These are phyloP conservation scores for Sorex araneus DNA, from an alignment of 2,113 vertebrate genomes.

Conservation along the genomic window DNA sequence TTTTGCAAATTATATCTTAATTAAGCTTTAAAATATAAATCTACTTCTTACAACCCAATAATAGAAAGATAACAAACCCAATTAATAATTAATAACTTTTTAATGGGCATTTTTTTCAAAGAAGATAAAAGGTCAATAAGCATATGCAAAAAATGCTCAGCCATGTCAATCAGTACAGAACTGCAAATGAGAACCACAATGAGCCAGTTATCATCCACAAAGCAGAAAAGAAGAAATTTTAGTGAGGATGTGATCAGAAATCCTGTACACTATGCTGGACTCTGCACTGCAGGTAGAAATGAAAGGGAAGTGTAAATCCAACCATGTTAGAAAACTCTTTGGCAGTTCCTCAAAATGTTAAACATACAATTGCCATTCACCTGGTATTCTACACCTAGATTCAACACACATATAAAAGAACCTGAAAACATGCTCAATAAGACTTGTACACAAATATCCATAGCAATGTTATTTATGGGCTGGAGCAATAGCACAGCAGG, in stretches of 20 bases:
- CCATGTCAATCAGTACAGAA: neutral
- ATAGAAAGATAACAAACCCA: too few relatives aligned
- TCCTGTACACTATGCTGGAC: neutral
- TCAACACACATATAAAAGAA: neutral
- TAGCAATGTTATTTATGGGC: neutral
- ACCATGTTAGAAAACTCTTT: neutral
- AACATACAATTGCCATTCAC: neutral
- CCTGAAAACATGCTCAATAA: neutral
- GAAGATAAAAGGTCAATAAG: neutral
- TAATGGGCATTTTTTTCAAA: too few relatives aligned
- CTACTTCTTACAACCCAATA: too few relatives aligned
- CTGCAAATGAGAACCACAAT: neutral
- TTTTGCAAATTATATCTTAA: too few relatives aligned
- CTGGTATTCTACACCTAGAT: neutral
- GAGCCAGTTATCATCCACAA: neutral
- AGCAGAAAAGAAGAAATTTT: neutral
- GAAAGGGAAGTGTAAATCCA: neutral
- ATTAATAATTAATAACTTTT: too few relatives aligned
- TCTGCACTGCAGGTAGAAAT: neutral
- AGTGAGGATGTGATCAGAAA: neutral
- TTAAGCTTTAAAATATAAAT: too few relatives aligned
- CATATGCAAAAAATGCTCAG: neutral
- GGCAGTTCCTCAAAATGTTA: neutral
- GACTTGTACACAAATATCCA: neutral
- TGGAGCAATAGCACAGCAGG: too few relatives aligned